Conservation (phyloP, 2,113 vertebrate genomes). For the Rhinichthys klamathensis region DNA sequence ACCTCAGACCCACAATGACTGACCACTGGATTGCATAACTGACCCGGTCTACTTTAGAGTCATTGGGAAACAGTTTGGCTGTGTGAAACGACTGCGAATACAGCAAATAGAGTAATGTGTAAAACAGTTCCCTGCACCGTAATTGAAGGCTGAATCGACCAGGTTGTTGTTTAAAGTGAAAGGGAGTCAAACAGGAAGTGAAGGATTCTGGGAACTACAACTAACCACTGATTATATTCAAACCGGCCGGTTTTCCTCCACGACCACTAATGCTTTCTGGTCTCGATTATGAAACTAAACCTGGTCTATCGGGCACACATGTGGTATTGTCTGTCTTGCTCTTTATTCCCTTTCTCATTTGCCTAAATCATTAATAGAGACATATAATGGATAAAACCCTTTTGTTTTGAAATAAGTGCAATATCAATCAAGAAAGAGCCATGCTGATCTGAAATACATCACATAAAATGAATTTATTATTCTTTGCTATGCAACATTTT, state of each 20-base stretch:
- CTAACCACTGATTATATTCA: background rate
- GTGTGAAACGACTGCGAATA: slow-evolving; percentile 50
- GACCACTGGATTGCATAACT: slow-evolving; percentile 43
- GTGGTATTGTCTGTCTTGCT: background rate
- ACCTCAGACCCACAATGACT: slow-evolving; percentile 26
- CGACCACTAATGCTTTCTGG: background rate
- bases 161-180: background rate
- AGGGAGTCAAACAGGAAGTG: slow-evolving; percentile 45
- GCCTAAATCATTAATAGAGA: background rate
- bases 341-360: background rate
- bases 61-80: slow-evolving; percentile 28
- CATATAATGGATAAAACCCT: background rate
- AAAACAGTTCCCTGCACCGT: background rate
- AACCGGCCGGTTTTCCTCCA: background rate
- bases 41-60: slow-evolving; percentile 31
- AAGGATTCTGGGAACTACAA: slow-evolving; percentile 42
- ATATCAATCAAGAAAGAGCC: no score
- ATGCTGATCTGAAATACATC: no score
- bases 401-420: no score
- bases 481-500: no score
- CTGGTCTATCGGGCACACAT: no score
- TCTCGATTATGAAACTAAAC: background rate
- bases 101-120: background rate
- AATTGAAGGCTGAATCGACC: slow-evolving; percentile 42
- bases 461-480: no score